Evolutionary conservation across 2,797 vertebrate species (phyloP).

Genomic region (Galaxias olidus): DNA sequence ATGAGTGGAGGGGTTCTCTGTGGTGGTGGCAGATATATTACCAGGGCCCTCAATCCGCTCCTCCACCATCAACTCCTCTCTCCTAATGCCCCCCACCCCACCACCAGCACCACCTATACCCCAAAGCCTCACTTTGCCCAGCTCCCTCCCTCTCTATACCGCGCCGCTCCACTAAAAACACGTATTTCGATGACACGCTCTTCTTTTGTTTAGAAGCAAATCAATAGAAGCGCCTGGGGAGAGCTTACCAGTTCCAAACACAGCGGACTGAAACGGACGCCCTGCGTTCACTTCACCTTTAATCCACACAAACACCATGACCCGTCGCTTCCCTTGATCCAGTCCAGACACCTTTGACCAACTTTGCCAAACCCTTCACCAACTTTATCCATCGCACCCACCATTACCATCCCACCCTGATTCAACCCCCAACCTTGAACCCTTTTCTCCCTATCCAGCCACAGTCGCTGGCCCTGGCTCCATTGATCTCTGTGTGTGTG

Average conservation of each 20-base stretch:
- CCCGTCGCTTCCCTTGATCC: neutral
- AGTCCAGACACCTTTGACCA: neutral
- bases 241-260: too few species aligned
- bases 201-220: too few species aligned
- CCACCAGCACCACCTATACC: neutral
- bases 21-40: conserved; percentile 23
- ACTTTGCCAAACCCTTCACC: neutral
- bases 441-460: conserved; percentile 13
- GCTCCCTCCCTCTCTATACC: neutral
- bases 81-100: neutral
- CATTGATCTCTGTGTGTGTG: conserved; percentile 28
- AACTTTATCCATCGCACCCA: neutral
- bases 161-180: neutral
- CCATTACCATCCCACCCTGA: neutral
- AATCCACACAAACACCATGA: neutral
- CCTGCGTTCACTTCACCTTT: too few species aligned
- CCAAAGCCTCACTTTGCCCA: neutral
- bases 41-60: conserved; percentile 19
- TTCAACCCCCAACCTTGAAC: neutral
- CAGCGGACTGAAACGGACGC: too few species aligned
- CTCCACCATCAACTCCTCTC: conserved; percentile 7
- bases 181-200: too few species aligned
- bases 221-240: too few species aligned
- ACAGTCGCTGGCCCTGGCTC: conserved; percentile 15
- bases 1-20: too few species aligned